Evolutionary conservation across 1,140 invertebrate species (phyloP).

Genomic region (Micrasema longulum): DNA sequence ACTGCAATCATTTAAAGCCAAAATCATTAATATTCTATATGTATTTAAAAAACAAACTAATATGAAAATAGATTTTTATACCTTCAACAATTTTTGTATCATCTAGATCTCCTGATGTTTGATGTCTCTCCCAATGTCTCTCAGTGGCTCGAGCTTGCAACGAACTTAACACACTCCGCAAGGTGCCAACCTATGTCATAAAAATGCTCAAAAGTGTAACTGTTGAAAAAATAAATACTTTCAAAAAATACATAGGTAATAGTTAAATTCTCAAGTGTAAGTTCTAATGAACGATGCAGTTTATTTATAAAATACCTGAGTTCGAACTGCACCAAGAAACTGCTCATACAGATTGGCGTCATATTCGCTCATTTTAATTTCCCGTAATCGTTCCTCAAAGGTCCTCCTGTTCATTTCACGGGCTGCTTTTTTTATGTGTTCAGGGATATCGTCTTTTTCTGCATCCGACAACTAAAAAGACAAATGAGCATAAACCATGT

Average conservation of each 20-base stretch:
- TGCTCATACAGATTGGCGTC: slow-evolving; percentile 90
- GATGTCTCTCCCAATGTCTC: slow-evolving; percentile 91
- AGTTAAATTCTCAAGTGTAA: too few relatives aligned
- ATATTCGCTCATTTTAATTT: slow-evolving; percentile 96
- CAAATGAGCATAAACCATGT: too few relatives aligned
- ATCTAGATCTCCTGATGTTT: slow-evolving; percentile 94
- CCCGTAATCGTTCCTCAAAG: slow-evolving; percentile 88
- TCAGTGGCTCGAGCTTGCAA: slow-evolving; percentile 94
- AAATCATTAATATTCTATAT: too few relatives aligned
- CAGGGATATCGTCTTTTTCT: slow-evolving; percentile 92
- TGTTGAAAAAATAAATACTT: too few relatives aligned
- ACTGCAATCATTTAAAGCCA: too few relatives aligned
- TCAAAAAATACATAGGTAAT: too few relatives aligned
- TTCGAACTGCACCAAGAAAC: slow-evolving; percentile 82
- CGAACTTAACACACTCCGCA: slow-evolving; percentile 75
- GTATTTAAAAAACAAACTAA: too few relatives aligned
- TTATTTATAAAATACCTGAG: slow-evolving; percentile 77
- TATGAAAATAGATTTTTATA: slow-evolving; percentile 48
- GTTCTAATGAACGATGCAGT: too few relatives aligned
- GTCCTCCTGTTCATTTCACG: slow-evolving; percentile 92
- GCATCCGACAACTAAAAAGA: slow-evolving; percentile 79
- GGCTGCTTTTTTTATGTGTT: slow-evolving; percentile 89
- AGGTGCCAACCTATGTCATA: slow-evolving; percentile 62
- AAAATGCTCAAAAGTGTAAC: too few relatives aligned
- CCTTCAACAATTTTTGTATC: slow-evolving; percentile 96